These are phyloP conservation scores for Dasypus novemcinctus DNA, from an alignment of 2,113 vertebrate species.

Conservation along the genomic window DNA sequence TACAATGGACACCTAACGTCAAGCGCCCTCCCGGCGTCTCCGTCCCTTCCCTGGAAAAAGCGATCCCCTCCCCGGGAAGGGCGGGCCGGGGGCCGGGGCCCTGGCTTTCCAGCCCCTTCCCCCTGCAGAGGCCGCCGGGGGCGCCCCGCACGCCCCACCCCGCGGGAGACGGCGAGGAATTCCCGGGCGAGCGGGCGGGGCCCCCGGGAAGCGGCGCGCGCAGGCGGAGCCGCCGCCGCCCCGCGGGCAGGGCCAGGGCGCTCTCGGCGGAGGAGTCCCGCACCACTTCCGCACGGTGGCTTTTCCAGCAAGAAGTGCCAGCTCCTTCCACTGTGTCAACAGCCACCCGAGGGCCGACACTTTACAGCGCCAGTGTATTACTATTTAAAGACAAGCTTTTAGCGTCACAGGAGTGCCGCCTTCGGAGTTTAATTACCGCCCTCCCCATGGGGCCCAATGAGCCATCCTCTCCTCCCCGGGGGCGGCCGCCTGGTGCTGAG, in stretches of 20 bases:
- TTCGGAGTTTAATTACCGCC: conserved; percentile 90
- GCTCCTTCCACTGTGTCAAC: conserved; percentile 91
- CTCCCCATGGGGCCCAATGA: conserved; percentile 88
- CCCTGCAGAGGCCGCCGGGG: conserved; percentile 46
- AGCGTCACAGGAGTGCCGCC: conserved; percentile 86
- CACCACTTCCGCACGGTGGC: conserved; percentile 93
- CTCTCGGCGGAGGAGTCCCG: conserved; percentile 96
- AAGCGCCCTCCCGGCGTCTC: not conserved
- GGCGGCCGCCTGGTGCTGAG: conserved; percentile 83
- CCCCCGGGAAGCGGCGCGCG: conserved; percentile 75
- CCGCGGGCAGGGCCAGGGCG: conserved; percentile 90
- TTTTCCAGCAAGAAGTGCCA: conserved; percentile 84
- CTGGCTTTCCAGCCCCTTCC: conserved; percentile 66
- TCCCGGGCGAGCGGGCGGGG: conserved; percentile 81
- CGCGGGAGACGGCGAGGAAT: conserved; percentile 59
- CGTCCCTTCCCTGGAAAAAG: not conserved
- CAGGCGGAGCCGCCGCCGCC: conserved; percentile 83
- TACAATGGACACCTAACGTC: not conserved
- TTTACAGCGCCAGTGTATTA: conserved; percentile 86
- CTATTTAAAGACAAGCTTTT: conserved; percentile 92
- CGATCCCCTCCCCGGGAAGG: not conserved
- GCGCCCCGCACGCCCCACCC: conserved; percentile 66
- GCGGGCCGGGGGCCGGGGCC: not conserved
- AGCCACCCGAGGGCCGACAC: conserved; percentile 91
- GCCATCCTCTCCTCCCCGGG: conserved; percentile 82